Evolutionary conservation across 1,140 invertebrate genomes (phyloP), one percentile per base, ranked within the genome.

Genomic region (Ceratitis capitata): DNA sequence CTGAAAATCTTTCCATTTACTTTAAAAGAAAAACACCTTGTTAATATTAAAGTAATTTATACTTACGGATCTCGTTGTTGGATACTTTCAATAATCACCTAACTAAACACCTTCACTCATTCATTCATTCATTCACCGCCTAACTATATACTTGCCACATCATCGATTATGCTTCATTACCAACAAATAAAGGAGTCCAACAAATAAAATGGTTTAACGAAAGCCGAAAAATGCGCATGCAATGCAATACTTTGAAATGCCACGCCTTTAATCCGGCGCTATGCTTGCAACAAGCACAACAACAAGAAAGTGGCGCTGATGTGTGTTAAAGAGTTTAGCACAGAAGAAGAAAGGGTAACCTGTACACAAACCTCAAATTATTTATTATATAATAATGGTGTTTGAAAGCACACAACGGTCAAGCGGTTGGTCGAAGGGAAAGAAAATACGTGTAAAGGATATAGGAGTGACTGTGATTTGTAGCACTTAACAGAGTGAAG

Each of bases 81-180:
- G n/a, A n/a, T n/a, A 56, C 39, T 23, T 78, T 16, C 14, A 35
- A 69, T 32, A 78, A 78, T 42, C 39, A 45, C 39, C 69, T 78
- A 78, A 45, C 69, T 23, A 78, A 45, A 78, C 69, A 23, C n/a
- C 39, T 78, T 78, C n/a, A 78, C 12, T n/a, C n/a, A n/a, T n/a
- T n/a, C n/a, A n/a, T n/a, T n/a, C n/a, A n/a, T n/a, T n/a, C n/a
- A n/a, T 45, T 45, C 39, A 45, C 19, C 69, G 69, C 69, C 26
- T n/a, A n/a, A n/a, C n/a, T n/a, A n/a, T n/a, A 78, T 45, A 45
- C 35, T 78, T 78, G 69, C 69, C 39, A 45, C 69, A 45, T 45
- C 69, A 78, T 45, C 69, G 39, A 45, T 78, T 78, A 78, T 45
- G 69, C 19, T 14, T 78, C 69, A 78, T 78, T 78, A 78, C 69